Percentiles rank a stretch among this genome's conserved stretches.
These are phyloP conservation scores for Pandion haliaetus DNA, from an alignment of 2,113 vertebrate genomes.

Conservation along the genomic window DNA sequence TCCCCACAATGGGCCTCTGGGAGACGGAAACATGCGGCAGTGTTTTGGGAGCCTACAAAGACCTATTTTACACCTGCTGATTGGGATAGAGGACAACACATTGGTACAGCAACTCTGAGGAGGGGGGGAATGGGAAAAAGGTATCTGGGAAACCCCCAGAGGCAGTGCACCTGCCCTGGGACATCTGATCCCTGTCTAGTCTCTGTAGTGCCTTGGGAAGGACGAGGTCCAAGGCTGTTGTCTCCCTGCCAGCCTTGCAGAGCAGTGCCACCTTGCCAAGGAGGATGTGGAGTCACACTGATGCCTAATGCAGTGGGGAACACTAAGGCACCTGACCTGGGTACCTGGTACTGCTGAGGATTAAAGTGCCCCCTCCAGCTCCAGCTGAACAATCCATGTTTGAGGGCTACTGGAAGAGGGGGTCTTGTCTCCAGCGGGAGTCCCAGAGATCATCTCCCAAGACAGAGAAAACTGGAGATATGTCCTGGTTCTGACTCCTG, in stretches of 20 bases:
- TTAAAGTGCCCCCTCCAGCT: not conserved
- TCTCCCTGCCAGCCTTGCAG: not conserved
- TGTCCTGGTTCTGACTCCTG: not conserved
- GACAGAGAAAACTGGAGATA: not conserved
- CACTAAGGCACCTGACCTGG: not conserved
- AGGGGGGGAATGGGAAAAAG: not conserved
- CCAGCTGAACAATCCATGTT: not conserved
- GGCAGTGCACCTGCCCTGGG: not conserved
- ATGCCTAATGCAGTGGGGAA: not conserved
- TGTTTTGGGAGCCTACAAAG: not conserved
- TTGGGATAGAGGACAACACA: not conserved
- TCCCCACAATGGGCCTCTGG: not conserved
- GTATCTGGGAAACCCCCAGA: not conserved
- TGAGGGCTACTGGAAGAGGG: not conserved
- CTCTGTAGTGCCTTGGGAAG: not conserved
- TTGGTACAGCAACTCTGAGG: not conserved
- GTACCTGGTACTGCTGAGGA: not conserved
- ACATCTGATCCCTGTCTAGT: not conserved
- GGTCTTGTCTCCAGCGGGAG: not conserved
- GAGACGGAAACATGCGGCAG: fast-evolving
- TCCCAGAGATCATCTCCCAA: not conserved
- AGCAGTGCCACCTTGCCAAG: too few species aligned
- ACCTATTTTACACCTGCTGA: not conserved
- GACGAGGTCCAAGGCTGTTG: not conserved
- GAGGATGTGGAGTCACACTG: fast-evolving